Evolutionary conservation across 1,140 invertebrate species (phyloP).

Genomic region (Metaphire vulgaris): DNA sequence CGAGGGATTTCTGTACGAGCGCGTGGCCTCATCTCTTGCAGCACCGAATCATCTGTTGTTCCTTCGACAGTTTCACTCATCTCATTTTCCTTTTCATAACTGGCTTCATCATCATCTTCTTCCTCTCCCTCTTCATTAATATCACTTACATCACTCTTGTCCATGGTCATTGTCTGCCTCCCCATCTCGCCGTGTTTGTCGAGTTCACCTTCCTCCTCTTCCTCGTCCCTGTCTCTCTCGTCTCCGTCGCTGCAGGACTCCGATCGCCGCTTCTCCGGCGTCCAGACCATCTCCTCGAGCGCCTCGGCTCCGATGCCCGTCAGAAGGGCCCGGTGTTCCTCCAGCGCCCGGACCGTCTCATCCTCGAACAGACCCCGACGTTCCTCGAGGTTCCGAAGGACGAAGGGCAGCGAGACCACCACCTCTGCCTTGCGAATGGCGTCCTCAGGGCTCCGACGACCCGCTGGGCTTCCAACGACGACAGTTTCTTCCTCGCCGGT

Average conservation of each 20-base stretch:
- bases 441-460: conserved; percentile 51
- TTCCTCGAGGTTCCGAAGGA: conserved; percentile 44
- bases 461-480: conserved; percentile 49
- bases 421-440: conserved; percentile 44
- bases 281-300: conserved; percentile 31
- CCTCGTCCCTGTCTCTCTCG: not conserved
- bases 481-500: conserved; percentile 48
- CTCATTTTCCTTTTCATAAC: no score
- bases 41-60: conserved; percentile 37
- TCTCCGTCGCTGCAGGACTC: not conserved
- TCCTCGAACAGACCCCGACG: conserved; percentile 40
- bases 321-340: conserved; percentile 41
- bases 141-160: not conserved
- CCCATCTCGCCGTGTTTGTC: not conserved
- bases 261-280: conserved; percentile 4
- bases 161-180: not conserved
- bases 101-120: conserved; percentile 29
- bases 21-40: conserved; percentile 32
- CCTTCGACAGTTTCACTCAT: conserved; percentile 19
- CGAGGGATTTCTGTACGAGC: no score
- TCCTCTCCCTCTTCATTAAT: conserved; percentile 31
- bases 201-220: not conserved
- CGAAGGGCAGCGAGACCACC: conserved; percentile 42
- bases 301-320: conserved; percentile 31
- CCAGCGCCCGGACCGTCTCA: conserved; percentile 39